Evolutionary conservation across 1,140 invertebrate genomes (phyloP).

Genomic region (Drosophila ananassae): DNA sequence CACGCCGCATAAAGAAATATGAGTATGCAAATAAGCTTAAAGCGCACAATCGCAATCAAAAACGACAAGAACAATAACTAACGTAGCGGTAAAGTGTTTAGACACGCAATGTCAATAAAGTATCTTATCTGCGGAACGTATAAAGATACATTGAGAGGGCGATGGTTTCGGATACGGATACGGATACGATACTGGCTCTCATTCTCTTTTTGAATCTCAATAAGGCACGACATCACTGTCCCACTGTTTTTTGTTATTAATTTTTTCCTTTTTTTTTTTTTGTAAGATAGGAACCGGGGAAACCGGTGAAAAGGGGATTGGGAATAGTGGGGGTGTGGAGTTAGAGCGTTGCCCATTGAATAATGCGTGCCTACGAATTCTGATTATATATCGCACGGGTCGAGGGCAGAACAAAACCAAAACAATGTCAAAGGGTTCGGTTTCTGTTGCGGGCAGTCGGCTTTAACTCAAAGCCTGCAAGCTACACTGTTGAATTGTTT

Average conservation of each 20-base stretch:
- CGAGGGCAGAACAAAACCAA: conserved; percentile 50
- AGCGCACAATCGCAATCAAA: conserved; percentile 80
- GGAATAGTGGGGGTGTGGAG: not conserved
- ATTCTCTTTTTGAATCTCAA: conserved; percentile 39
- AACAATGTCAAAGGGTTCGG: conserved; percentile 76
- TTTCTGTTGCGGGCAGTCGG: conserved; percentile 36
- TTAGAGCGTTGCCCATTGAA: conserved; percentile 52
- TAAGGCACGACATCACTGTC: conserved; percentile 48
- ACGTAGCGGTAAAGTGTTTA: conserved; percentile 80
- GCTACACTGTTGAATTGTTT: not conserved
- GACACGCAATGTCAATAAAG: conserved; percentile 81
- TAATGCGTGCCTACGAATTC: conserved; percentile 81
- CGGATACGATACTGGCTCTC: conserved; percentile 21
- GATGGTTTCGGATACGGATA: conserved; percentile 61
- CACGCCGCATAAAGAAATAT: conserved; percentile 64
- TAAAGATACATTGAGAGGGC: conserved; percentile 40
- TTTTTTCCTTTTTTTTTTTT: conserved; percentile 22
- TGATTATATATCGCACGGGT: conserved; percentile 68
- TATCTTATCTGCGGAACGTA: conserved; percentile 69
- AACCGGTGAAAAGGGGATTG: conserved; percentile 1
- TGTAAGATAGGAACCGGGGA: not conserved
- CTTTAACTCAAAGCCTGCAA: conserved; percentile 17
- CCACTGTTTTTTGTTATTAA: conserved; percentile 25
- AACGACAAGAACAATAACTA: conserved; percentile 68
- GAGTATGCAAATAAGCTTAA: conserved; percentile 79